Base-by-base conservation (phyloP, 2,888 invertebrate species). In the Odontothrips loti region DNA sequence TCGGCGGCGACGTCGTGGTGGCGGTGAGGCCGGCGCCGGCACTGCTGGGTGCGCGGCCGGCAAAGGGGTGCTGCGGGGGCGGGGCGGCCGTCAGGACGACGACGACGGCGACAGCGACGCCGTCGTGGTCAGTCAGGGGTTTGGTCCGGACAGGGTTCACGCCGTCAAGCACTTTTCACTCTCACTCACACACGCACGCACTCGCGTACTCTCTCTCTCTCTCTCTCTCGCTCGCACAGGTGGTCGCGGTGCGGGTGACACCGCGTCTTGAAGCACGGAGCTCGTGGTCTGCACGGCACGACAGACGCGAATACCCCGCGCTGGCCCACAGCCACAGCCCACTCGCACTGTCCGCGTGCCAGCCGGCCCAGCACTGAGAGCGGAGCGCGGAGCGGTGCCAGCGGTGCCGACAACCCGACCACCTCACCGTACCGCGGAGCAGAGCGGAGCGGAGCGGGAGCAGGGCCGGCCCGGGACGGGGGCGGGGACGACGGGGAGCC, bases 361-460 rank as follows among this genome's bases (percentile, higher is more conserved):
- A 48, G 58, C 80, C 79, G 68, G 58, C 80, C 79, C 68, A 82
- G 82, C 47, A 43, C 83, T 82, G 81, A 82, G 82, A 81, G 83
- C 81, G 82, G 80, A 68, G 82, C 81, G 83, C 81, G 82, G 80
- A 75, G 51, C 82, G 82, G 79, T 48, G 29, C 48, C 75, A 80
- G 81, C 81, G 81, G 82, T 82, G 82, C 81, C 81, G 79, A 82
- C 84, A 86, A 84, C 86, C 87, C 83, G 86, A 85, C 86, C 88
- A 89, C 87, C 89, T 89, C 88, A 88, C 88, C 87, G 84, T 9
- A 12, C 68, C 68, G 23, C 68, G 23, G 23, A 6, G 20, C 15
- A 20, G 20, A 20, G 58, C 58, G 34, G 34, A 43, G 34, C 51
- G 51, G 51, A 0, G 17, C 20, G 15, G 58, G 58, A n/a, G 58